These are phyloP conservation scores for Bergia puertoricense DNA, from an alignment of 92 coral and sea anemone genomes.

Conservation along the genomic window DNA sequence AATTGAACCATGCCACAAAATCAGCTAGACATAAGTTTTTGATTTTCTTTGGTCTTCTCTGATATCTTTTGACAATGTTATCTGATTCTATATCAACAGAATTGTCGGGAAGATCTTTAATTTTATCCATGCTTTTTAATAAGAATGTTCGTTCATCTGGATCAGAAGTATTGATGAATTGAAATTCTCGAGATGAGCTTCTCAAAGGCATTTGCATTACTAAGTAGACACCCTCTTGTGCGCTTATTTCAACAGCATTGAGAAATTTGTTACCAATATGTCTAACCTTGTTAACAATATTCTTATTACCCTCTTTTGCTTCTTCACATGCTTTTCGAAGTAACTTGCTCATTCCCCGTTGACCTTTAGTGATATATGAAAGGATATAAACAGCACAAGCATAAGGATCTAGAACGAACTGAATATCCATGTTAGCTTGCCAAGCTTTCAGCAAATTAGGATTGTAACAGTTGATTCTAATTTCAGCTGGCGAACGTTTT, in stretches of 20 bases:
- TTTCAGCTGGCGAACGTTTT: conserved; percentile 5
- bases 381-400: conserved; percentile 63
- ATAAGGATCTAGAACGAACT: conserved; percentile 63
- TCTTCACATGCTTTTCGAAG: conserved; percentile 57
- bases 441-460: too few relatives aligned
- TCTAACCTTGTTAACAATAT: conserved; percentile 48
- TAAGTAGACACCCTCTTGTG: conserved; percentile 71
- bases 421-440: conserved; percentile 7
- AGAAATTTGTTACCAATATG: conserved; percentile 53
- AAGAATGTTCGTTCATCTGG: conserved; percentile 76
- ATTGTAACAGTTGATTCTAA: too few relatives aligned
- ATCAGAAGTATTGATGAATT: conserved; percentile 69
- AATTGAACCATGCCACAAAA: conserved; percentile 76
- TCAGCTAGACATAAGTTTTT: conserved; percentile 69
- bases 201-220: conserved; percentile 78
- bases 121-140: conserved; percentile 56
- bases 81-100: conserved; percentile 72
- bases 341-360: conserved; percentile 67
- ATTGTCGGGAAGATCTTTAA: conserved; percentile 68
- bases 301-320: conserved; percentile 57
- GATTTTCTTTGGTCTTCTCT: conserved; percentile 70
- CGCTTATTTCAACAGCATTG: conserved; percentile 61
- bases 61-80: conserved; percentile 64
- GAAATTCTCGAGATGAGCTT: conserved; percentile 62
- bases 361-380: conserved; percentile 63